Evolutionary conservation across 2,113 vertebrate species (phyloP), one percentile per base, ranked within the genome.

Genomic region (Solenodon paradoxus): DNA sequence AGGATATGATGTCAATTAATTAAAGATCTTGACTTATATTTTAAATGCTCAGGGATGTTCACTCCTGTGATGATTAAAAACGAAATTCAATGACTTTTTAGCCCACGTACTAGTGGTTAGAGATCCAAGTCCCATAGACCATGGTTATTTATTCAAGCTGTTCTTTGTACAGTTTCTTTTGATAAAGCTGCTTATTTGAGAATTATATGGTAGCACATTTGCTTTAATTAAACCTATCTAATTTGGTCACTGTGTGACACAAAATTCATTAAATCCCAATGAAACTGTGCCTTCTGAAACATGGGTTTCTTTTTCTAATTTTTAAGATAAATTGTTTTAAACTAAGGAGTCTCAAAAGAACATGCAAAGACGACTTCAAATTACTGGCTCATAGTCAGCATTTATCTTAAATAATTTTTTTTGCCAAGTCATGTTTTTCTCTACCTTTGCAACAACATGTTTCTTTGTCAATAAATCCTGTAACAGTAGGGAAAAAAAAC

Each of bases 341-440:
- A 86, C 6, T 32, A 45, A 86, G 28, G 55, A 20, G 16, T 82
- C 38, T 85, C 86, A 72, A 47, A 85, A 97, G 5, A 92, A 72
- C 61, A 53, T 82, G 13, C 72, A 49, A 92, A 71, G 71, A 85
- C 51, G 64, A 45, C 15, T 89, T 92, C 69, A 89, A 53, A 82
- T 82, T 95, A 88, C 10, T 81, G 40, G 71, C 64, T 85, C 11
- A 32, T 5, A 35, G 7, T 5, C 57, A 92, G 32, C 20, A 61
- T 86, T 96, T 89, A 92, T 63, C 80, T 47, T 38, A 94, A 72
- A 82, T 16, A 77, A 68, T 55, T 72, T 88, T 78, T 90, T 64
- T 71, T 80, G 38, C n/a, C 61, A 90, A 64, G 35, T 72, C 47
- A 57, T 12, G 26, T 35, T 75, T 81, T 90, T 90, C 78, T 85